Evolutionary conservation across 2,888 invertebrate genomes (phyloP).

Genomic region (Hoplodrina blanda): DNA sequence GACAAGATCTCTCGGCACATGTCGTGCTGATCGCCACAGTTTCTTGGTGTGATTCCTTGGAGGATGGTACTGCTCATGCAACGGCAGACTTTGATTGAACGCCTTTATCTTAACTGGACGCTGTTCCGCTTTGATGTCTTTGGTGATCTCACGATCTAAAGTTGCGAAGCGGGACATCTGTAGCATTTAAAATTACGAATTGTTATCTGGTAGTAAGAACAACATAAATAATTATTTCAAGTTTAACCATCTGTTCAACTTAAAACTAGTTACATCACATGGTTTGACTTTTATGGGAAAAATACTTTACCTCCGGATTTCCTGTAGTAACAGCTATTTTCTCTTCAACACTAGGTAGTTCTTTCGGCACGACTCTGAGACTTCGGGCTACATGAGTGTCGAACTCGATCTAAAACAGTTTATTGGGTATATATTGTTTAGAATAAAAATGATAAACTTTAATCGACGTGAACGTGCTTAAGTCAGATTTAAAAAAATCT

Average conservation of each 20-base stretch:
- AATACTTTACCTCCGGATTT: conserved; percentile 81
- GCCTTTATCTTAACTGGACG: conserved; percentile 78
- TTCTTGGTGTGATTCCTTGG: conserved; percentile 87
- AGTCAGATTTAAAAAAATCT: too few relatives aligned
- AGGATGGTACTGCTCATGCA: conserved; percentile 83
- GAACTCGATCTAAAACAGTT: conserved; percentile 87
- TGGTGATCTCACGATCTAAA: conserved; percentile 83
- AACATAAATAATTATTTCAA: too few relatives aligned
- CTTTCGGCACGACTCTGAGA: conserved; percentile 88
- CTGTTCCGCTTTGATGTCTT: conserved; percentile 87
- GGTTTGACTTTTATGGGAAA: neutral
- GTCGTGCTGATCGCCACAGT: conserved; percentile 90
- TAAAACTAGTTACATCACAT: too few relatives aligned
- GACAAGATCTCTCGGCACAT: conserved; percentile 90
- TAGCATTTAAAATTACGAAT: neutral
- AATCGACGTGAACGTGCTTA: too few relatives aligned
- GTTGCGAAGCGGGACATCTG: conserved; percentile 76
- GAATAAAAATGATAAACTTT: too few relatives aligned
- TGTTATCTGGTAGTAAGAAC: neutral
- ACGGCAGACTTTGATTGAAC: conserved; percentile 88
- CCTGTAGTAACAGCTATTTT: conserved; percentile 88
- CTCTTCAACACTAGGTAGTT: conserved; percentile 91
- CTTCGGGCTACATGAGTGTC: conserved; percentile 90
- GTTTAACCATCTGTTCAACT: too few relatives aligned
- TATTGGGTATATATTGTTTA: neutral